Base-by-base conservation (phyloP, 1,140 invertebrate species). In the Neocloeon triangulifer region DNA sequence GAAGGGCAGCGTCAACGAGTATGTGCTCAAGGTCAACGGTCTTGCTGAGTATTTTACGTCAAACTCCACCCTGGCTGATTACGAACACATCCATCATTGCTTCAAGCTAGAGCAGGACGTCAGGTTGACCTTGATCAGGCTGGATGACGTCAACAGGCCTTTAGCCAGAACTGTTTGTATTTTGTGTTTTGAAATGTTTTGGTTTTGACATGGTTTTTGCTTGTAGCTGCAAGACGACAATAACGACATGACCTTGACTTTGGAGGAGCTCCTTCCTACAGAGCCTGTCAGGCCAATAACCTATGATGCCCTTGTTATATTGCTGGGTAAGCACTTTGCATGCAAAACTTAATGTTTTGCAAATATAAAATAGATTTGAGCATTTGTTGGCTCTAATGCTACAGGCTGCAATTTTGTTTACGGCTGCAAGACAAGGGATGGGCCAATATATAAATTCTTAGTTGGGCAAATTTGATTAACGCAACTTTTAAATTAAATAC, bases 21-120 rank as follows among this genome's bases (percentile, higher is more conserved):
- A 69, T 49, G 59, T 65, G 32, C 53, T 73, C 12, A 61, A 82
- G 66, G 77, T 88, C 31, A 72, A 69, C 61, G 77, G 78, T 12
- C 58, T 72, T 25, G 69, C 73, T 33, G 82, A 89, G 51, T 88
- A 82, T 54, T 54, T 88, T 25, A 66, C 64, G 30, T 61, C 57
- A 23, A 67, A 59, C 17, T 68, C 67, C 8, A 61, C 53, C 18
- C 59, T 95, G 15, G 73, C 70, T 30, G 79, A 91, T 48, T 88
- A 91, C 55, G 81, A 88, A 48, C 92, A 91, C 53, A 73, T 92
- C 34, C 81, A 91, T 47, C 72, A 82, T 40, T 94, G 88, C 54
- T 75, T 94, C 23, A 89, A 94, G 50, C 54, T 91, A 43, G 88
- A 94, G 50, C 69, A 76, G 49, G 86, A 94, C 57, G 77, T 95